A percentile compares a stretch with the other conserved stretches of the same genome.
phyloP scores from a whole-genome alignment of 2,113 vertebrate genomes.

The Mus pahari region DNA sequence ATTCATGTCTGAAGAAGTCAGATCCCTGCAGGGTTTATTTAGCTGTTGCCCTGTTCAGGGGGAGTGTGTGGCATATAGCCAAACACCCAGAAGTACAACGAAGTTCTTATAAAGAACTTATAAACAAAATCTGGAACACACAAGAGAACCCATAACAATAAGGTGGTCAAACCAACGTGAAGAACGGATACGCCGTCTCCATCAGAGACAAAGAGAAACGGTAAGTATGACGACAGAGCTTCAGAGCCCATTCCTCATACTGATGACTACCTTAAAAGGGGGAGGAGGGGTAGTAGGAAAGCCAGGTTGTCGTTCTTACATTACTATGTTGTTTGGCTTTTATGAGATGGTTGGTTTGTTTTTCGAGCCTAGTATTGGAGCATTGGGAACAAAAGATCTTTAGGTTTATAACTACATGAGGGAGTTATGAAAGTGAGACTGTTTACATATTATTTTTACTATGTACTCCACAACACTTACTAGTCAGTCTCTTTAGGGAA shows the following conservation, averaged over 20 bases:
- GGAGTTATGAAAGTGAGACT: conserved; percentile 1
- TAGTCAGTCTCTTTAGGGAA: conserved; percentile 59
- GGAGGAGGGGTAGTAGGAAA: not conserved
- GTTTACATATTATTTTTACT: conserved; percentile 59
- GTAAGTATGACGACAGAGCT: not conserved
- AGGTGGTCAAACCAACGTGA: not conserved
- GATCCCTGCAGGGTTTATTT: conserved; percentile 15
- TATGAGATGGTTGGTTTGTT: not conserved
- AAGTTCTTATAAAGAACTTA: not conserved
- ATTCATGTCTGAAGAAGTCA: not conserved
- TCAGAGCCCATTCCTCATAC: not conserved
- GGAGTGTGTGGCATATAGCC: not conserved
- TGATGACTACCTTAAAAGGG: not conserved
- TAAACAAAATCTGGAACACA: not conserved
- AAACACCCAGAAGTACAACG: not conserved
- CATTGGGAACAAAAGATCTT: not conserved
- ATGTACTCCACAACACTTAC: conserved; percentile 13
- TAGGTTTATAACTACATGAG: not conserved
- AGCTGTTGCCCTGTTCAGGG: not conserved
- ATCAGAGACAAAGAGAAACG: not conserved
- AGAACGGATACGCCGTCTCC: not conserved
- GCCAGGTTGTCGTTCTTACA: not conserved
- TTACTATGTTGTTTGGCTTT: conserved; percentile 42
- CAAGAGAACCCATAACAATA: not conserved
- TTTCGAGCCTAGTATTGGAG: not conserved